These are phyloP conservation scores for Brachionus calyciflorus DNA, from an alignment of 1,140 invertebrate species.

Conservation along the genomic window DNA sequence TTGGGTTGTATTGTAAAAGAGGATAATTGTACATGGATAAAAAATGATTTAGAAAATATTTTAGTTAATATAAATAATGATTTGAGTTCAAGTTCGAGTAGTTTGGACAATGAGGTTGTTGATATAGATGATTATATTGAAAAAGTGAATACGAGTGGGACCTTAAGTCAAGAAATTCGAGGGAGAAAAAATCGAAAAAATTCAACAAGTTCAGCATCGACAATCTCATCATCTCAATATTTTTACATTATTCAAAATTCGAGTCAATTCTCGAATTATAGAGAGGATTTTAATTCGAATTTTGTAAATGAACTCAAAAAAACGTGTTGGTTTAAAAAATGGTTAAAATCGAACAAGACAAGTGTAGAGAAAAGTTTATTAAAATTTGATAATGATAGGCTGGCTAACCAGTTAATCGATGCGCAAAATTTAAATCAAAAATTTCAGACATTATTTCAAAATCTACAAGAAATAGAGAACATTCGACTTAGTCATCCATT, in stretches of 20 bases:
- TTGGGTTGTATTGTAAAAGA: slow-evolving; percentile 60
- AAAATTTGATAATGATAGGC: slow-evolving; percentile 52
- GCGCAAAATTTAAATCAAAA: neutral
- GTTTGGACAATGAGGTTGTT: slow-evolving; percentile 27
- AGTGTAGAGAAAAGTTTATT: slow-evolving; percentile 54
- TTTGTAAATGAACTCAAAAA: slow-evolving; percentile 81
- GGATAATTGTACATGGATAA: slow-evolving; percentile 39
- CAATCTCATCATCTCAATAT: slow-evolving; percentile 29
- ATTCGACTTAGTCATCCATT: slow-evolving; percentile 72
- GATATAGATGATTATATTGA: slow-evolving; percentile 39
- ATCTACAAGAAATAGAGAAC: slow-evolving; percentile 22
- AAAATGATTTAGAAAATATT: slow-evolving; percentile 34
- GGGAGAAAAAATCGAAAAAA: neutral
- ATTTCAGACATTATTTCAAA: slow-evolving; percentile 30
- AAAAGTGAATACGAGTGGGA: slow-evolving; percentile 13
- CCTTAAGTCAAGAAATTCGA: neutral
- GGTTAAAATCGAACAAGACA: slow-evolving; percentile 65
- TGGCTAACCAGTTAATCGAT: slow-evolving; percentile 49
- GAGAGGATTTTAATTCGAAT: slow-evolving; percentile 80
- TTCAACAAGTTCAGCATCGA: slow-evolving; percentile 24
- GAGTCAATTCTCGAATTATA: slow-evolving; percentile 55
- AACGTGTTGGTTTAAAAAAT: slow-evolving; percentile 82
- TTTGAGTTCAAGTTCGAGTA: slow-evolving; percentile 30
- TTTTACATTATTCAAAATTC: slow-evolving; percentile 18
- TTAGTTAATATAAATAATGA: neutral